Conservation (phyloP, 2,113 vertebrate genomes). For the Zapornia atra region DNA sequence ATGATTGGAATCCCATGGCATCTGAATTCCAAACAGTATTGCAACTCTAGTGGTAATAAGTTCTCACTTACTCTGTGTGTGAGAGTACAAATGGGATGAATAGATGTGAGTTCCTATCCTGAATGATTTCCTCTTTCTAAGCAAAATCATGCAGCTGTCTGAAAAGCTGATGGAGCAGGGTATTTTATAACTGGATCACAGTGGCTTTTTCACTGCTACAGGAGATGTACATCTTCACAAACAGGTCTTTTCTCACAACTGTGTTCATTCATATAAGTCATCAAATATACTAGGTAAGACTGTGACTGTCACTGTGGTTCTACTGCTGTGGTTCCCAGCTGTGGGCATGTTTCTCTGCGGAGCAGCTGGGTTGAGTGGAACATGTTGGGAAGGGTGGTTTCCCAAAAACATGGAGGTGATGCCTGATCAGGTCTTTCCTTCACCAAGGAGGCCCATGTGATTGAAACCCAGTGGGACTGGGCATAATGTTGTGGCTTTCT, state of each 20-base stretch:
- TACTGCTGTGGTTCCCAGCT: not conserved
- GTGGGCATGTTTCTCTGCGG: not conserved
- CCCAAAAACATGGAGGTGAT: not conserved
- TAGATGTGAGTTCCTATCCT: not conserved
- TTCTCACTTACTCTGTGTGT: not conserved
- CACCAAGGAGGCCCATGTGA: not conserved
- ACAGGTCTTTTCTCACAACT: not conserved
- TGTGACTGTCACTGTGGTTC: not conserved
- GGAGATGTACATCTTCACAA: not conserved
- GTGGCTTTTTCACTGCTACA: not conserved
- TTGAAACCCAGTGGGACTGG: not conserved
- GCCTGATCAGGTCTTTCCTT: not conserved
- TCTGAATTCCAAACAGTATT: not conserved
- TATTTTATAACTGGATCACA: not conserved
- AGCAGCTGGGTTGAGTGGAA: not conserved
- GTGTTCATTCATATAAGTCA: not conserved
- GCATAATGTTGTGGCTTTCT: not conserved
- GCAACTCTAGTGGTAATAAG: not conserved
- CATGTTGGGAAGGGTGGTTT: not conserved
- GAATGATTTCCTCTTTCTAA: not conserved
- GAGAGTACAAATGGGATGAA: not conserved
- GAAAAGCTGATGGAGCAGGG: not conserved
- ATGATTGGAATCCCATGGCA: not conserved
- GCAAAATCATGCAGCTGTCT: not conserved
- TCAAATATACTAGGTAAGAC: not conserved